A percentile compares a stretch with the other conserved stretches of the same genome.
phyloP scores from a whole-genome alignment of 1,140 invertebrate species.

The Apocrypta bakeri region DNA sequence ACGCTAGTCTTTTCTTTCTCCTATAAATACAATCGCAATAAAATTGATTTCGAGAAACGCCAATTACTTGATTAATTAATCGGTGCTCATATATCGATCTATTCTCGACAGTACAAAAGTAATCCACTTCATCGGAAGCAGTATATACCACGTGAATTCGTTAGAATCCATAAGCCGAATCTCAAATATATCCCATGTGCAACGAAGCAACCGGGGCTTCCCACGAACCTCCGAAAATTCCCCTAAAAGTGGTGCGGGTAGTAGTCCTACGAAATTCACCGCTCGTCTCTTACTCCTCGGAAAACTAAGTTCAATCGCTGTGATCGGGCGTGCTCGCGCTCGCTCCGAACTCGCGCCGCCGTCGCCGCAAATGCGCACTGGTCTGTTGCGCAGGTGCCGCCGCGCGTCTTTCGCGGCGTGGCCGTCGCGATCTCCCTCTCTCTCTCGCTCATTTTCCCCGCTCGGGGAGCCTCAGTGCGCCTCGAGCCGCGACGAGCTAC shows the following conservation, averaged over 20 bases:
- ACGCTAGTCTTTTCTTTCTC: neutral
- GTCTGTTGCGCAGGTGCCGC: conserved; percentile 57
- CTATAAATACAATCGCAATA: neutral
- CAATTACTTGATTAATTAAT: neutral
- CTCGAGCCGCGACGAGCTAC: conserved; percentile 57
- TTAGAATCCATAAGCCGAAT: no score
- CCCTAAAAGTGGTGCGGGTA: neutral
- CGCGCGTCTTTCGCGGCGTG: conserved; percentile 50
- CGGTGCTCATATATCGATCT: no score
- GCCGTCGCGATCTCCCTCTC: conserved; percentile 22
- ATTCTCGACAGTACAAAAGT: neutral
- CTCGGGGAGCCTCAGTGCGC: conserved; percentile 66
- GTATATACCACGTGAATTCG: no score
- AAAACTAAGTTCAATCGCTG: neutral
- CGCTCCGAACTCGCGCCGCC: conserved; percentile 1
- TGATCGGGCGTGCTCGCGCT: neutral
- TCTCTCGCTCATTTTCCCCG: neutral
- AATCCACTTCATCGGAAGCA: no score
- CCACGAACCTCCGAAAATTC: neutral
- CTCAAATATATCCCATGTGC: no score
- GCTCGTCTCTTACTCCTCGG: neutral
- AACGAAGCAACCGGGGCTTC: neutral
- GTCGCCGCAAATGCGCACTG: conserved; percentile 55
- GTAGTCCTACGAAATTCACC: neutral
- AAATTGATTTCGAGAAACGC: neutral